Evolutionary conservation across 2,113 vertebrate species (phyloP).

Genomic region (Ptyas mucosa): DNA sequence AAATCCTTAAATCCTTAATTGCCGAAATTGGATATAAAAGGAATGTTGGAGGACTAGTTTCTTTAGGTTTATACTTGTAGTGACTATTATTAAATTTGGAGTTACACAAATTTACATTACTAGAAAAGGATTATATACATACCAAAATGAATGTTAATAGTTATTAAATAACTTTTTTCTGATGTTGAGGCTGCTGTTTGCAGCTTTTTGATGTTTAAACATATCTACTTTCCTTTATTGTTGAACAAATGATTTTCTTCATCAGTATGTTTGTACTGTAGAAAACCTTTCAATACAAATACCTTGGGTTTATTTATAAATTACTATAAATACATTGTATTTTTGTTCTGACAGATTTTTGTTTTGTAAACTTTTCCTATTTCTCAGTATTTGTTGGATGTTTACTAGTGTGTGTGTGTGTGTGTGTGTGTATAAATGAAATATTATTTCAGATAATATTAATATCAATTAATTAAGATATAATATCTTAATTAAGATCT

Average conservation of each 20-base stretch:
- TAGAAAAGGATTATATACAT: neutral
- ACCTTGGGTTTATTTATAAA: neutral
- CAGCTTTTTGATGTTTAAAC: neutral
- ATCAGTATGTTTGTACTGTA: neutral
- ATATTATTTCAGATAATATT: too few relatives aligned
- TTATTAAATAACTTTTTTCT: neutral
- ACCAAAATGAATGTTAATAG: neutral
- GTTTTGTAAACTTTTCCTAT: neutral
- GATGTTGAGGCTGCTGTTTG: neutral
- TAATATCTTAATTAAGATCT: slow-evolving; percentile 35
- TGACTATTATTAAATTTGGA: neutral
- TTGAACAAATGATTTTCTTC: neutral
- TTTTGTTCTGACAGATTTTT: neutral
- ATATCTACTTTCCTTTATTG: neutral
- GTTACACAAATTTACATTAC: neutral
- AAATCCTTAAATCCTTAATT: neutral
- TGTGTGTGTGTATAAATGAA: too few relatives aligned
- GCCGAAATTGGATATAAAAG: neutral
- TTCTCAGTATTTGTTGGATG: neutral
- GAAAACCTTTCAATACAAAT: neutral
- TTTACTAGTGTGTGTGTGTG: too few relatives aligned
- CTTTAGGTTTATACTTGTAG: neutral
- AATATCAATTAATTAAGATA: too few relatives aligned
- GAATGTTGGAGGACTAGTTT: neutral
- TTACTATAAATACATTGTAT: neutral